These are phyloP conservation scores for Orchesella flavescens DNA, from an alignment of 2,888 invertebrate species.

Conservation along the genomic window DNA sequence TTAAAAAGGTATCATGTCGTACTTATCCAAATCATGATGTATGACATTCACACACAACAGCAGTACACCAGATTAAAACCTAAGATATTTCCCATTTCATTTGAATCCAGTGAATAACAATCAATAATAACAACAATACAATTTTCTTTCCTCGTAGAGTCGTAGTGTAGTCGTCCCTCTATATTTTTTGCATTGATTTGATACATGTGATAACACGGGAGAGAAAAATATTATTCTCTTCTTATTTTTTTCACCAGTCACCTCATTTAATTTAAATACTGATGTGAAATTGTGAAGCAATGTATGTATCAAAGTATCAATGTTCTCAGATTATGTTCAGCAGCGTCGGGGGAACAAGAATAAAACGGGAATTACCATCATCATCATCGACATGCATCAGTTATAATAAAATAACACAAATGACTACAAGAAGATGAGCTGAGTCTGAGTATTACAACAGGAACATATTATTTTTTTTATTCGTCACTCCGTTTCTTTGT, in stretches of 20 bases:
- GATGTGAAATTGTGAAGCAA: background rate
- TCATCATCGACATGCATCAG: too few relatives aligned
- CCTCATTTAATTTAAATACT: constrained; percentile 53
- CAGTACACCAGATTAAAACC: constrained; percentile 29
- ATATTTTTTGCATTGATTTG: background rate
- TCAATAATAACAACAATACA: constrained; percentile 32
- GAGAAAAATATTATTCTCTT: background rate
- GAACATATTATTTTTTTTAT: too few relatives aligned
- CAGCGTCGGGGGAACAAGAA: too few relatives aligned
- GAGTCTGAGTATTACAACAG: background rate
- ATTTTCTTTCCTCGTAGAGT: background rate
- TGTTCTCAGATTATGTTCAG: too few relatives aligned
- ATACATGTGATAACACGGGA: background rate
- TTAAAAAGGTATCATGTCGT: constrained; percentile 27
- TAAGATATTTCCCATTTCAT: constrained; percentile 52
- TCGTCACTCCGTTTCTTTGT: too few relatives aligned
- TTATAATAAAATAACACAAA: background rate
- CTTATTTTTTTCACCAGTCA: constrained; percentile 41
- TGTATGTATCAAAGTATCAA: too few relatives aligned
- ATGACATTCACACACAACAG: constrained; percentile 40
- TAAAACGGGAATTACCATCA: too few relatives aligned
- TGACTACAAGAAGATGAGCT: constrained; percentile 28
- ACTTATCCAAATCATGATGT: constrained; percentile 33
- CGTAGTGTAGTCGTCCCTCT: too few relatives aligned
- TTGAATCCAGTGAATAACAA: constrained; percentile 37